Evolutionary conservation across 2,888 invertebrate genomes (phyloP).

Genomic region (Phalera bucephala): DNA sequence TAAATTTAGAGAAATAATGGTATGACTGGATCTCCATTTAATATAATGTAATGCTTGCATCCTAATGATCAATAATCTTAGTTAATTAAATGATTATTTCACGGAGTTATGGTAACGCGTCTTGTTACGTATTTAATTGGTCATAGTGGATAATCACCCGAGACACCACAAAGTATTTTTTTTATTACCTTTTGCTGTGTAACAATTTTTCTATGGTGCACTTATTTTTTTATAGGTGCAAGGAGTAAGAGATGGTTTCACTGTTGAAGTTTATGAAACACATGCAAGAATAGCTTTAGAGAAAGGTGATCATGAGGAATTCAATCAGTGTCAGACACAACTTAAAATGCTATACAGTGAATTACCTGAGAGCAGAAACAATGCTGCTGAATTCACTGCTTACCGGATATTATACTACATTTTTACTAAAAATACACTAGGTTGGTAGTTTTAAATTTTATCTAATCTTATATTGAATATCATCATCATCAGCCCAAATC

Average conservation of each 20-base stretch:
- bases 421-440: slow-evolving; percentile 98
- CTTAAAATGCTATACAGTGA: slow-evolving; percentile 96
- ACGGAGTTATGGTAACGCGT: too few relatives aligned
- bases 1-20: too few relatives aligned
- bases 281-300: slow-evolving; percentile 99
- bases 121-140: too few relatives aligned
- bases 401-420: slow-evolving; percentile 99
- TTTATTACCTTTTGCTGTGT: too few relatives aligned
- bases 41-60: too few relatives aligned
- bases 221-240: slow-evolving; percentile 89
- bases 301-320: slow-evolving; percentile 99
- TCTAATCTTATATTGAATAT: neutral
- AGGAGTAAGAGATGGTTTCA: slow-evolving; percentile 96
- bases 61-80: too few relatives aligned
- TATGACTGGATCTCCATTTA: too few relatives aligned
- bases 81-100: too few relatives aligned
- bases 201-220: too few relatives aligned
- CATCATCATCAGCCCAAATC: too few relatives aligned
- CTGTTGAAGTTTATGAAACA: slow-evolving; percentile 99
- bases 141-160: too few relatives aligned
- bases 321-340: slow-evolving; percentile 99
- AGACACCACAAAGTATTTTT: too few relatives aligned
- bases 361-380: slow-evolving; percentile 85
- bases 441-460: slow-evolving; percentile 75
- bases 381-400: slow-evolving; percentile 96